Evolutionary conservation across 1,140 invertebrate genomes (phyloP).

Genomic region (Lepidurus arcticus): DNA sequence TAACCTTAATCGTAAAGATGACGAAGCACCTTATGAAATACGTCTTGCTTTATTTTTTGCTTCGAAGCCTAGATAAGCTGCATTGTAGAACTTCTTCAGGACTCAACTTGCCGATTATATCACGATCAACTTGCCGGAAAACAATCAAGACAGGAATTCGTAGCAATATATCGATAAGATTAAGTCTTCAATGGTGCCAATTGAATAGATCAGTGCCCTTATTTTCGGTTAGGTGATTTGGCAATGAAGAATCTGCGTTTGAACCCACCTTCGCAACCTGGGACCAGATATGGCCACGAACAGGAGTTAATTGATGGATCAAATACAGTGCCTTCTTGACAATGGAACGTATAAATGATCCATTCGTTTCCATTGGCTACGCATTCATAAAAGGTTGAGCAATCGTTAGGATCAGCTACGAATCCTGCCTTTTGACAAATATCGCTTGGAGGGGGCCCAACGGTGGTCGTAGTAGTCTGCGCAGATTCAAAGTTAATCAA

Average conservation of each 20-base stretch:
- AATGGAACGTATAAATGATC: constrained; percentile 33
- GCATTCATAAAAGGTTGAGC: constrained; percentile 40
- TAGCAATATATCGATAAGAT: neutral
- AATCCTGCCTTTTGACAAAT: constrained; percentile 40
- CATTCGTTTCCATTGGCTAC: constrained; percentile 28
- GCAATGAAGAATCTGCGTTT: neutral
- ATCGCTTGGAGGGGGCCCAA: constrained; percentile 31
- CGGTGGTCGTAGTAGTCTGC: constrained; percentile 26
- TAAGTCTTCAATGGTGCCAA: neutral
- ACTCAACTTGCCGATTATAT: too few relatives aligned
- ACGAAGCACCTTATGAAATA: too few relatives aligned
- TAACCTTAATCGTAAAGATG: too few relatives aligned
- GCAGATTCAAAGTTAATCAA: neutral
- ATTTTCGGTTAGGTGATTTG: neutral
- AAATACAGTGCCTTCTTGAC: constrained; percentile 37
- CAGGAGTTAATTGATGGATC: constrained; percentile 35
- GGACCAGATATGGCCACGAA: constrained; percentile 34
- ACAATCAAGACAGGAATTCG: neutral
- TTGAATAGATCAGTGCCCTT: neutral
- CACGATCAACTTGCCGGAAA: neutral
- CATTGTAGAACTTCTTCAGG: too few relatives aligned
- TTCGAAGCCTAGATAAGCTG: too few relatives aligned
- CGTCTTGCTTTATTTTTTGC: too few relatives aligned
- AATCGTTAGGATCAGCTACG: constrained; percentile 38
- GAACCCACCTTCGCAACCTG: constrained; percentile 32